These are phyloP conservation scores for Caenorhabditis virilis DNA, from an alignment of 2,888 invertebrate species.

Conservation along the genomic window DNA sequence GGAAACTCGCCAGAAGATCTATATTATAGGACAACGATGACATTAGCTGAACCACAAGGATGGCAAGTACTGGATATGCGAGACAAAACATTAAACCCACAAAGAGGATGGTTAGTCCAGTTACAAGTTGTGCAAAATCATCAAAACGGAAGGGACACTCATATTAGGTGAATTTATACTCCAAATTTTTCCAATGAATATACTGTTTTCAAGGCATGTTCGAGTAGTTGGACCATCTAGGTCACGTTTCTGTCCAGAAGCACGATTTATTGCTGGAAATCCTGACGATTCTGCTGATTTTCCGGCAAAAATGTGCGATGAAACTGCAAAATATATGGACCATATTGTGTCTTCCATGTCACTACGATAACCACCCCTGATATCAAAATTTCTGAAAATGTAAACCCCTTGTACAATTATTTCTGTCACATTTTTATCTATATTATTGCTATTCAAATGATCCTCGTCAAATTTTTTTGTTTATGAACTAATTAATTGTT, in stretches of 20 bases:
- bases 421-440: too few relatives aligned
- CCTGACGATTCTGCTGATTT: constrained; percentile 8
- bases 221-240: constrained; percentile 43
- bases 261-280: constrained; percentile 32
- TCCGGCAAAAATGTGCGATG: constrained; percentile 7
- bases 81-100: constrained; percentile 16
- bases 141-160: constrained; percentile 97
- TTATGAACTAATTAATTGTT: constrained; percentile 1
- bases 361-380: too few relatives aligned
- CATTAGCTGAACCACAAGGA: constrained; percentile 29
- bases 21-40: constrained; percentile 4
- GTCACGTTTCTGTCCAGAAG: constrained; percentile 29
- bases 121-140: constrained; percentile 95
- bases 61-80: constrained; percentile 54
- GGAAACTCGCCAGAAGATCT: constrained; percentile 24
- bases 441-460: too few relatives aligned
- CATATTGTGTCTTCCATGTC: constrained; percentile 12
- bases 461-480: too few relatives aligned
- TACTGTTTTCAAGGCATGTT: constrained; percentile 51
- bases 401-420: too few relatives aligned
- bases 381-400: too few relatives aligned
- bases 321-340: constrained; percentile 12
- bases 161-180: constrained; percentile 79
- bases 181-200: constrained; percentile 3
- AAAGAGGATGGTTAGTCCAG: constrained; percentile 91